A percentile compares a stretch with the other conserved stretches of the same genome.
Conservation (phyloP, 2,797 vertebrate species). For the Scyliorhinus canicula region DNA sequence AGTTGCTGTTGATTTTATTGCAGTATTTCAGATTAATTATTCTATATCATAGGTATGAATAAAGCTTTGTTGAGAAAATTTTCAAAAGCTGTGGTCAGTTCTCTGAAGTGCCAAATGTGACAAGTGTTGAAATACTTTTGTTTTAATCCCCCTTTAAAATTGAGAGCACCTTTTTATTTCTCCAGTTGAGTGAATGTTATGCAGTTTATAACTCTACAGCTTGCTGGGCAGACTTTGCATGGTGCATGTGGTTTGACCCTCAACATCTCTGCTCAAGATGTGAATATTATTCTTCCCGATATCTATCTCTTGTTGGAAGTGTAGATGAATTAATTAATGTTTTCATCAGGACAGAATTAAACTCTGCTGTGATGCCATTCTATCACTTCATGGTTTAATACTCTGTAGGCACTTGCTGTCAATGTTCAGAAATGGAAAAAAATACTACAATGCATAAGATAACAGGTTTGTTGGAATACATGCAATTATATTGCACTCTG, state of each 20-base stretch:
- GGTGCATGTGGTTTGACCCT: not conserved
- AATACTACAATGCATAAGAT: not conserved
- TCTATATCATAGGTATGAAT: not conserved
- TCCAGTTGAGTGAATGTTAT: not conserved
- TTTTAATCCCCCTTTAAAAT: not conserved
- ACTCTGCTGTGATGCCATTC: not conserved
- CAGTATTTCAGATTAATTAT: not conserved
- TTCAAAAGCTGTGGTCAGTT: not conserved
- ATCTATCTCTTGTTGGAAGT: not conserved
- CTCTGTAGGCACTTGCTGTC: not conserved
- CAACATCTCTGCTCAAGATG: not conserved
- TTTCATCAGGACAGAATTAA: not conserved
- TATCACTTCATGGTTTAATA: not conserved
- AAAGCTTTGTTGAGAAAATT: not conserved
- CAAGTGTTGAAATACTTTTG: not conserved
- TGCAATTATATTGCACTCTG: not conserved
- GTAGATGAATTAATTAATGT: not conserved
- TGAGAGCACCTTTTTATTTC: not conserved
- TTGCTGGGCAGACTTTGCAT: not conserved
- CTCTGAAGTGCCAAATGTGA: not conserved
- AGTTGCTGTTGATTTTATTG: not conserved
- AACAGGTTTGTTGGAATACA: not conserved
- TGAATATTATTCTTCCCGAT: not conserved
- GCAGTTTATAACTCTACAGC: not conserved
- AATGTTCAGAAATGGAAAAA: not conserved